Base-by-base conservation (phyloP, 1,140 invertebrate genomes). In the Chironomus striatipennis region DNA sequence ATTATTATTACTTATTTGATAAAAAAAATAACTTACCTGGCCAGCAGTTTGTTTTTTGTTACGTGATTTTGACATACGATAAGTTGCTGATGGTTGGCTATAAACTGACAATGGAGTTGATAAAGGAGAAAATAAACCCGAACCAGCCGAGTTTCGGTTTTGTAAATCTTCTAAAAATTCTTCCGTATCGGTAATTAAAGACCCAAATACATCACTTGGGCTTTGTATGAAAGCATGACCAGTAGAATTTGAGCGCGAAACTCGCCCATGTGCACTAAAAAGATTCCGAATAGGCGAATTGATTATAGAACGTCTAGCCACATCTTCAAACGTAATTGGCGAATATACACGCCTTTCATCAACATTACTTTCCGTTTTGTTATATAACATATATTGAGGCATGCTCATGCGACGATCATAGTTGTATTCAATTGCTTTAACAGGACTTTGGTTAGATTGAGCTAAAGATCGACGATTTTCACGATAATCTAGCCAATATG, bases 401-500 rank as follows among this genome's bases (percentile, higher is more conserved):
- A 75, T 12, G 75, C 17, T 81, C 80, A 80, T 81, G 82, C 67
- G 79, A 79, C 73, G 83, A 34, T 72, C 74, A 72, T 9, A 75
- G 15, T 73, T 73, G 17, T 73, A 42, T 42, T 43, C 34, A 9
- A 73, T 73, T 42, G 73, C 73, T 73, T 73, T 73, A 7, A 73
- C 42, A 6, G 42, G 34, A 42, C 42, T 70, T 10, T 70, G 65
- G 18, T 42, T 64, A 15, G 73, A 10, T 57, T 73, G 10, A 15
- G 47, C 76, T 42, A 87, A 77, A 0, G 83, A 84, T 21, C 85
- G 82, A 67, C 91, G 83, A 21, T 85, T 86, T 78, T 90, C 88
- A 73, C 88, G 85, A 73, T 87, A 88, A 81, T 88, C 87, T 43
- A 97, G 81, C 94, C 94, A 98, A 80, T 94, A 98, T 0, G 96